phyloP scores from a whole-genome alignment of 2,797 vertebrate species.

The Tenualosa thibaudeaui region DNA sequence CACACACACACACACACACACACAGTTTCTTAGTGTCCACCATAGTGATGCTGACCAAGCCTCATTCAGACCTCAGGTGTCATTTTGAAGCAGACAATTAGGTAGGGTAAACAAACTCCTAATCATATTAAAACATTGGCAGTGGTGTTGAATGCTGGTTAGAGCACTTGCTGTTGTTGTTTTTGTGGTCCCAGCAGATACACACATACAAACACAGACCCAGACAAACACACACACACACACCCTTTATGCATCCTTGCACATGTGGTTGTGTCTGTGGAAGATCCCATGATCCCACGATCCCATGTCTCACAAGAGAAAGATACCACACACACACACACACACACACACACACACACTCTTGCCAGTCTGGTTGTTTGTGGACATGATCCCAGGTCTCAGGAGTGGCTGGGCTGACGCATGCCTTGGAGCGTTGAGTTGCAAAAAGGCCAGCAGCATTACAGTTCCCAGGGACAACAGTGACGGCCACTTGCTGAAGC shows the following conservation, averaged over 20 bases:
- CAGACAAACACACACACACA: background rate
- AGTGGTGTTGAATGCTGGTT: constrained; percentile 55
- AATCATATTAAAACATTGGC: constrained; percentile 67
- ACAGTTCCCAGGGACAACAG: background rate
- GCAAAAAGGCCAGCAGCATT: background rate
- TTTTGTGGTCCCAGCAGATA: constrained; percentile 17
- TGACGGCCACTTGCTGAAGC: background rate
- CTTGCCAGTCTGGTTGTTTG: background rate
- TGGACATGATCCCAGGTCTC: background rate
- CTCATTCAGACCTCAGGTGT: constrained; percentile 46
- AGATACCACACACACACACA: background rate
- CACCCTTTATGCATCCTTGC: background rate
- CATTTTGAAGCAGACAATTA: constrained; percentile 62
- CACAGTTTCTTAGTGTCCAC: constrained; percentile 8
- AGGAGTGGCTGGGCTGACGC: background rate
- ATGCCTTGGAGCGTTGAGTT: background rate
- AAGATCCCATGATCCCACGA: no score
- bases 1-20: background rate
- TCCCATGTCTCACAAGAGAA: no score
- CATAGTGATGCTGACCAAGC: constrained; percentile 6
- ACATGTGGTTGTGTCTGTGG: no score
- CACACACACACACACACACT: background rate
- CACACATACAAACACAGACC: background rate
- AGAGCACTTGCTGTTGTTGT: constrained; percentile 47
- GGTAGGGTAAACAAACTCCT: constrained; percentile 70